These are phyloP conservation scores for Cheirogaleus major DNA, from an alignment of 2,797 vertebrate genomes.

Conservation along the genomic window DNA sequence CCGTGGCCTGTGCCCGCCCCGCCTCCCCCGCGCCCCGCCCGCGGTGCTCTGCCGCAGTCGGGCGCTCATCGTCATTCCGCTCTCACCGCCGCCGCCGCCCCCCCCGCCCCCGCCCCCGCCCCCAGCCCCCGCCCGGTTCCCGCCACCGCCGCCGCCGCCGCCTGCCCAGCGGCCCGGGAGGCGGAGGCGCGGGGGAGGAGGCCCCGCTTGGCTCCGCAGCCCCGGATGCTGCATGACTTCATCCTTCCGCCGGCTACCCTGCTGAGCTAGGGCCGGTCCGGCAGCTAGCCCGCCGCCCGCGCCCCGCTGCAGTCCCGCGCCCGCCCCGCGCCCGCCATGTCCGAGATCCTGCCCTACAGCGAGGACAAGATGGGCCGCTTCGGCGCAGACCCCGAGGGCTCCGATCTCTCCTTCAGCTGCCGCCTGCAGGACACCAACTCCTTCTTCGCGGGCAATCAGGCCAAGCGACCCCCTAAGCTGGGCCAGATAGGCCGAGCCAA, in stretches of 20 bases:
- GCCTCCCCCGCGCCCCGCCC: conserved; percentile 66
- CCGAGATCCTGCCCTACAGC: conserved; percentile 97
- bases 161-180: conserved; percentile 77
- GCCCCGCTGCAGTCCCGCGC: conserved; percentile 76
- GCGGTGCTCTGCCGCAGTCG: conserved; percentile 75
- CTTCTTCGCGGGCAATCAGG: conserved; percentile 95
- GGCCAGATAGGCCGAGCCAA: conserved; percentile 98
- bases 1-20: conserved; percentile 31
- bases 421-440: conserved; percentile 98
- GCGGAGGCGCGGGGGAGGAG: conserved; percentile 75
- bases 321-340: conserved; percentile 89
- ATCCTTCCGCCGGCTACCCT: conserved; percentile 96
- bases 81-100: conserved; percentile 85
- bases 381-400: conserved; percentile 95
- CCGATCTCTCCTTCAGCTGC: conserved; percentile 98
- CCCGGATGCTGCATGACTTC: conserved; percentile 97
- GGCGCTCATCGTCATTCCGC: conserved; percentile 82
- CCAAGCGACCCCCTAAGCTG: conserved; percentile 97
- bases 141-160: conserved; percentile 68
- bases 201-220: conserved; percentile 81
- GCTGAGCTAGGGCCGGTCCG: conserved; percentile 96
- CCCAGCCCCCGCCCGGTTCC: conserved; percentile 59
- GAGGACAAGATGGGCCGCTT: conserved; percentile 98
- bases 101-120: conserved; percentile 43
- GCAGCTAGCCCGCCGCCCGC: conserved; percentile 74